Base-by-base conservation (phyloP, 2,888 invertebrate genomes). In the Uloborus plumipes region DNA sequence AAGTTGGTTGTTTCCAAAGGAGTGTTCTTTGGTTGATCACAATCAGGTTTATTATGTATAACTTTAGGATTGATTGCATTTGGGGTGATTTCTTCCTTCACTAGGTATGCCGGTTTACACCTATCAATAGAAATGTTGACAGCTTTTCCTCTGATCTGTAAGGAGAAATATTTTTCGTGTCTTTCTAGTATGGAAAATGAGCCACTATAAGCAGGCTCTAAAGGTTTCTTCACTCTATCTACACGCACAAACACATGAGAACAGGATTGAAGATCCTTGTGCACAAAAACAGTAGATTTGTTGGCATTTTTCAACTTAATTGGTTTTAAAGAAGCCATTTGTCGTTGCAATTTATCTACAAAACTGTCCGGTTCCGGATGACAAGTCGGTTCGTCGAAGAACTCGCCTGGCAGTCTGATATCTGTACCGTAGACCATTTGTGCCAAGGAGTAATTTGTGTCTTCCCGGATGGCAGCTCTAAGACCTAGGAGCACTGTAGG, bases 401-500 rank as follows among this genome's bases (percentile, higher is more conserved):
- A 75, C 39, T 75, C 31, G 18, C 59, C 69, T 65, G 65, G 51
- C 2, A 76, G 20, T 20, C 61, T 59, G 31, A 67, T 50, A 18
- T 67, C 51, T 61, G 58, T 76, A 50, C 61, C 76, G 65, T 55
- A 65, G 47, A 65, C 58, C 74, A 74, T 74, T 74, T 74, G 47
- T 55, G 74, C 74, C 20, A 39, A 65, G 15, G 58, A 74, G 65
- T 26, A 58, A 47, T 72, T 72, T 49, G 49, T 47, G 26, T 72
- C 61, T 20, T 72, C 49, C n/a, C 79, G 39, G 26, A 71, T 39
- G 20, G 61, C 31, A 55, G 64, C 67, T n/a, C 70, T 53, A n/a
- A 84, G 67, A 15, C 84, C 84, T 18, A 84, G 72, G 61, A 78
- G 67, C 18, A 80, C 55, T 58, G 64, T 72, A n/a, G 84, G 78